These are phyloP conservation scores for Stegana nigrithorax DNA, from an alignment of 2,888 invertebrate species.

Conservation along the genomic window DNA sequence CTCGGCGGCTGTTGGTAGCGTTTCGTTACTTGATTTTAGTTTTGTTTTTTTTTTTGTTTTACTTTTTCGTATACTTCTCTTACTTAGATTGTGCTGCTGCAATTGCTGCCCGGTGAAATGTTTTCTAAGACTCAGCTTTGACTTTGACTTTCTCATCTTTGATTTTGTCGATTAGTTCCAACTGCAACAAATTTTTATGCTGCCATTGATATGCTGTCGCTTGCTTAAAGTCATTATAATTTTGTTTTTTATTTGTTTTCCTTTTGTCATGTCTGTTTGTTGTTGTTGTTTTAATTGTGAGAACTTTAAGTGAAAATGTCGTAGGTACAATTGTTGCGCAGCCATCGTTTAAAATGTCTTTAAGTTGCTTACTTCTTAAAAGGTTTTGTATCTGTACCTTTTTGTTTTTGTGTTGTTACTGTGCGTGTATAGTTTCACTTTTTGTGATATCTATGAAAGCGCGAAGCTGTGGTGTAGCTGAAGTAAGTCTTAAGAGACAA, in stretches of 20 bases:
- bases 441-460: neutral
- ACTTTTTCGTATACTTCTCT: neutral
- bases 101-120: neutral
- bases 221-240: constrained; percentile 35
- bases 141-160: constrained; percentile 48
- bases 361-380: neutral
- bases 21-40: neutral
- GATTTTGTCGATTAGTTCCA: constrained; percentile 53
- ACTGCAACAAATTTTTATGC: constrained; percentile 49
- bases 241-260: constrained; percentile 17
- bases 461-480: neutral
- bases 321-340: neutral
- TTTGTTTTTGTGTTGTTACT: neutral
- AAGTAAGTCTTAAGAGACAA: neutral
- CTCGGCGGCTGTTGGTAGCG: constrained; percentile 49
- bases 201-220: constrained; percentile 35
- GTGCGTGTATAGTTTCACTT: constrained; percentile 2
- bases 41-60: neutral
- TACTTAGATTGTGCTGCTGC: neutral
- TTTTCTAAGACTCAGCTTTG: neutral
- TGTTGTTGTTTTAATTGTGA: constrained; percentile 60
- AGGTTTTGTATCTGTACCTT: neutral
- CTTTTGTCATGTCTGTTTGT: too few species aligned
- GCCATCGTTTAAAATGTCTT: constrained; percentile 1
- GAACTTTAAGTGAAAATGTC: too few species aligned